Base-by-base conservation (phyloP, 1,140 invertebrate genomes). In the Dendrolimus punctatus region DNA sequence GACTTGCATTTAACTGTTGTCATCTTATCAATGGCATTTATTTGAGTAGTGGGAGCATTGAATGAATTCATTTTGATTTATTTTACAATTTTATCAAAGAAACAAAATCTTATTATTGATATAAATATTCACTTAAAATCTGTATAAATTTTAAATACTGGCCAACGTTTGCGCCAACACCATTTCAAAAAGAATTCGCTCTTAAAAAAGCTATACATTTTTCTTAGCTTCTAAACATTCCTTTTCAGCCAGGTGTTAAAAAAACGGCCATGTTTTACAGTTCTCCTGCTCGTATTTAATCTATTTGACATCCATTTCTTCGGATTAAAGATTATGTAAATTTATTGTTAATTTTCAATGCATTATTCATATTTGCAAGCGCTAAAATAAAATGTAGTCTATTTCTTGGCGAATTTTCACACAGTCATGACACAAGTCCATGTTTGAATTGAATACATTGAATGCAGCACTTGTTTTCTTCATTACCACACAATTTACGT, bases 1-100 rank as follows among this genome's bases (percentile, higher is more conserved):
- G 84, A 81, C 69, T 87, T 87, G 51, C 79, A 85, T 63, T 88
- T 87, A 23, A 87, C 85, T 49, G 85, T 85, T 56, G 83, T 87
- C 80, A 87, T 86, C 71, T 87, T 88, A 53, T 85, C 80, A 50
- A 85, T 75, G 39, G 80, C 60, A 58, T 78, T 85, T 50, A 83
- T 85, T 63, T 85, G 80, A 46, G 80, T 81, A 6, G 80, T 86
- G 1, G 83, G 83, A 8, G 80, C 79, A 64, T 84, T 86, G 46
- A 86, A 84, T 6, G 83, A 64, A 76, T 86, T 86, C 83, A 86
- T 86, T 65, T 76, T 83, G 61, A 50, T 41, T 36, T 50, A 49
- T 49, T 40, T 51, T 55, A 40, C 40, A 51, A 46, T 57, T 58
- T 52, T 8, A 45, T 9, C 43, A n/a, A 45, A 6, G n/a, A 45